Base-by-base conservation (phyloP, 1,140 invertebrate genomes). In the Zaprionus africanus region DNA sequence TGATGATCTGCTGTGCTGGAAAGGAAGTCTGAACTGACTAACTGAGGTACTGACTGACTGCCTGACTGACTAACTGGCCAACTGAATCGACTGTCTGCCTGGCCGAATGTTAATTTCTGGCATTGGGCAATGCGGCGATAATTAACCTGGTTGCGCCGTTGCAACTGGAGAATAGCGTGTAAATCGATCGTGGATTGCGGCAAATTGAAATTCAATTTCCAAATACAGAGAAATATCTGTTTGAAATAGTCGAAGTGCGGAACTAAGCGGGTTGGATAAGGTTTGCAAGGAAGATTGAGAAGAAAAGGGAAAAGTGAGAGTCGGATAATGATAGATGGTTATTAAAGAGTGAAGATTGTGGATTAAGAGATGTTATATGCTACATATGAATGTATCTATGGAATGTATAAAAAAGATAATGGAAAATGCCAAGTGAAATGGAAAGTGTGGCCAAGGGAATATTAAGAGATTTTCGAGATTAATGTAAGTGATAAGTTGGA, bases 71-170 rank as follows among this genome's bases (percentile, higher is more conserved):
- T 49, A 69, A 53, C 63, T 41, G 43, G 24, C 71, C 38, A 13
- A 46, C 72, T 62, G 65, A 59, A 60, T 61, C 57, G 31, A 51
- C 60, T 58, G 38, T 68, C 63, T 56, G 58, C 36, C 71, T 34
- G 60, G 61, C 46, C 46, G 65, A 90, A 90, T 88, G 85, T 84
- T 82, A 90, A 90, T 90, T 90, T 88, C 81, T 74, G 73, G 61
- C 84, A 84, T 90, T 90, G 86, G 60, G 76, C 81, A 90, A 90
- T 79, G 70, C 64, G 72, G 63, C 73, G 85, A 90, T 90, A 80
- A 90, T 90, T 90, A 90, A 90, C 85, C 85, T 85, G 79, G 79
- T 82, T 88, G 59, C 31, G 28, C 17, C 22, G 57, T 38, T 66
- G 65, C 70, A 81, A 17, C 41, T 46, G 41, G 1, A 46, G 41